Evolutionary conservation across 2,888 invertebrate genomes (phyloP).

Genomic region (Pardosa pseudoannulata): DNA sequence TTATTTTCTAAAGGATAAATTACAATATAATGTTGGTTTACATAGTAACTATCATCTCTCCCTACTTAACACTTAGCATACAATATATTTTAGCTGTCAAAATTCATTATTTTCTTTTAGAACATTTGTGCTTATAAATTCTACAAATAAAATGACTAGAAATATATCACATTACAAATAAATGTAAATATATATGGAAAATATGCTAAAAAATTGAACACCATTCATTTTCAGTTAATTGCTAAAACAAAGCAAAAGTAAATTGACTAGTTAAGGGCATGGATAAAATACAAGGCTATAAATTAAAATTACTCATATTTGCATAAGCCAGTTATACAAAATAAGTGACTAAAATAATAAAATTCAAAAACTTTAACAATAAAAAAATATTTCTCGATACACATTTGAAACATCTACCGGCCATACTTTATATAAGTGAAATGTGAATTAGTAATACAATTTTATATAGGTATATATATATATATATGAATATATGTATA

Average conservation of each 20-base stretch:
- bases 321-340: neutral
- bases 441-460: slow-evolving; percentile 4
- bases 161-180: slow-evolving; percentile 6
- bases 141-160: slow-evolving; percentile 31
- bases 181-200: neutral
- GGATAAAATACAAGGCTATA: no score
- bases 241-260: neutral
- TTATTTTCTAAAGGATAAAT: slow-evolving; percentile 69
- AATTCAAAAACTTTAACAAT: slow-evolving; percentile 18
- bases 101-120: slow-evolving; percentile 54
- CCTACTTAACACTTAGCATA: slow-evolving; percentile 70
- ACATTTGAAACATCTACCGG: slow-evolving; percentile 5
- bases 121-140: slow-evolving; percentile 52
- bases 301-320: neutral
- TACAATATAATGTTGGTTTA: slow-evolving; percentile 64
- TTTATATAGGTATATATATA: slow-evolving; percentile 17
- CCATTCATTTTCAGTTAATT: neutral
- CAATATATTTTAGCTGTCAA: slow-evolving; percentile 59
- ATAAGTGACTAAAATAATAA: neutral
- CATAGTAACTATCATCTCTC: slow-evolving; percentile 61
- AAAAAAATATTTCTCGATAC: slow-evolving; percentile 9
- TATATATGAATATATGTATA: slow-evolving; percentile 27
- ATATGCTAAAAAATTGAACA: slow-evolving; percentile 20
- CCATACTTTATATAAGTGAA: neutral
- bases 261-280: no score